Evolutionary conservation across 37 sponge, comb jelly and placozoan species (phyloP), one percentile per base, ranked within the genome.

Genomic region (Petrosia ficiformis): DNA sequence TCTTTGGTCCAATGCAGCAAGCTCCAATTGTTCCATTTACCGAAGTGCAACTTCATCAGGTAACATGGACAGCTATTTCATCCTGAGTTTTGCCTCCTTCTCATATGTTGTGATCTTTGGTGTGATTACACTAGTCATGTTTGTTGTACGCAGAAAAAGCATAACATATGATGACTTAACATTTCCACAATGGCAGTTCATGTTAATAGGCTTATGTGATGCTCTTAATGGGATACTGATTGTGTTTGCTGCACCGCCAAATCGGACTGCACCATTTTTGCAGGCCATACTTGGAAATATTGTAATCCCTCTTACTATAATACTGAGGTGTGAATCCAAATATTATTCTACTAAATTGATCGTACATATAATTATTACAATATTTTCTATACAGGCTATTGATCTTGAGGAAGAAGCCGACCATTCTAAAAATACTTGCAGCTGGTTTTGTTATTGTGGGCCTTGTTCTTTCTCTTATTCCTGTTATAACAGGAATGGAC

Each of bases 91-190:
- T 57, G 85, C 90, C 22, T 82, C 84, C 0, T 56, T 89, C n/a
- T 79, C 85, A 24, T 89, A 80, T 44, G 90, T 89, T 3, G 59
- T 89, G 0, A 59, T 89, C 39, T 89, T 89, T 38, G 90, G 90
- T 16, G 30, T 66, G 2, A 22, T 57, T 3, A 77, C 84, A n/a
- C n/a, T 83, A 35, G 83, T 79, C 28, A 28, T 54, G 0, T 41
- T 39, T 31, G n/a, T 25, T 1, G 44, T 33, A 10, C 59, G 42
- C 2, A 30, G 38, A 0, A 44, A 69, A 25, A 78, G 74, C 10
- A 57, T 63, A 29, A 60, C 58, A 39, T n/a, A n/a, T n/a, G 52
- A 77, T 11, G 81, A 85, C 42, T 59, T 77, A 0, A 24, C 0
- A 44, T 89, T 89, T 74, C 90, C 90, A 0, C 90, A 84, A 57